A percentile compares a stretch with the other conserved stretches of the same genome.
Evolutionary conservation across 1,140 invertebrate species (phyloP).

Genomic region (Scylla paramamosain): DNA sequence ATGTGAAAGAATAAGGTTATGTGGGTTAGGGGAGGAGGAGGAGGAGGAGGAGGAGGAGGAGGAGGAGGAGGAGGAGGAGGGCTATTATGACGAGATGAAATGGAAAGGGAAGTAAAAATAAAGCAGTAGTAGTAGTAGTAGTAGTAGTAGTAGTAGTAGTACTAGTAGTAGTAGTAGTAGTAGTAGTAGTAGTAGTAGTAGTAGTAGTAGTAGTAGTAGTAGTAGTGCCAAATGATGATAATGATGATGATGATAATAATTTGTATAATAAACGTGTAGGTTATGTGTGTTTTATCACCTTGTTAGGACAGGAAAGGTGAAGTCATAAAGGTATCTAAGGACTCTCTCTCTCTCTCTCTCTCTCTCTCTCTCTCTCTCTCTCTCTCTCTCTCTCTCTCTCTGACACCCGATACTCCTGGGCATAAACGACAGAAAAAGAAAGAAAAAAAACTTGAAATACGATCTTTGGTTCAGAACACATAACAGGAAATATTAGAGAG

Average conservation of each 20-base stretch:
- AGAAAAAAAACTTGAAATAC: no score
- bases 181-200: constrained; percentile 38
- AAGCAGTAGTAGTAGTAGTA: constrained; percentile 19
- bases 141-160: constrained; percentile 37
- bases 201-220: constrained; percentile 35
- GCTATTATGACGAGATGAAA: neutral
- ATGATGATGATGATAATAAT: neutral
- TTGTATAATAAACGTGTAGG: neutral
- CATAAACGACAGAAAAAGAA: no score
- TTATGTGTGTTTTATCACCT: no score
- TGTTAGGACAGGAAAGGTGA: no score
- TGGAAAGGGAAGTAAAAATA: neutral
- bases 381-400: no score
- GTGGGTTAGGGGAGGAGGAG: neutral
- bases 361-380: no score
- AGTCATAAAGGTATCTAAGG: neutral
- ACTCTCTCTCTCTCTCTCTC: no score
- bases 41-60: constrained; percentile 8
- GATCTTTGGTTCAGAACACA: no score
- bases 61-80: constrained; percentile 32
- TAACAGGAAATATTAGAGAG: no score
- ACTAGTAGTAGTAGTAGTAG: constrained; percentile 27
- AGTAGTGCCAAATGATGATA: constrained; percentile 16
- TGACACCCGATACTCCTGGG: no score
- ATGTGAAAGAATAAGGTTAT: neutral